Conservation (phyloP, 1,140 invertebrate species). For the Neuroterus valhalla region DNA sequence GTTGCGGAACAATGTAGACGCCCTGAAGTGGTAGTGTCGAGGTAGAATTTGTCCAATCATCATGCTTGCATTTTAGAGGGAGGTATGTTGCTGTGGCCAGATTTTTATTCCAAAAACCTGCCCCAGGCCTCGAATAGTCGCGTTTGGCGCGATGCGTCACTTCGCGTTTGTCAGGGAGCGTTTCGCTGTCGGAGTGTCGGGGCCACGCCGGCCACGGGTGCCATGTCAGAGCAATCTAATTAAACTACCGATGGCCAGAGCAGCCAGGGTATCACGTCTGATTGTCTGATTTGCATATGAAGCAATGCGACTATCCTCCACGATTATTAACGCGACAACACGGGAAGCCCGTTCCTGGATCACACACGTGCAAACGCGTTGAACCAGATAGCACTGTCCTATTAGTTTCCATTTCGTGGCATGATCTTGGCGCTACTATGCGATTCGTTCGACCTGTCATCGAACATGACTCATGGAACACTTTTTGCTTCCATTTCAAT, state of each 20-base stretch:
- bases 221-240: constrained; percentile 59
- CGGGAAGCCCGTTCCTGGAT: constrained; percentile 36
- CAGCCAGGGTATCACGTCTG: constrained; percentile 52
- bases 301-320: constrained; percentile 50
- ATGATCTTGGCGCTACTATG: not conserved
- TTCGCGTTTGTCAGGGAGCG: constrained; percentile 48
- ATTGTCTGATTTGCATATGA: constrained; percentile 65
- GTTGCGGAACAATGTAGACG: constrained; percentile 1
- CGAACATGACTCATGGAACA: not conserved
- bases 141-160: constrained; percentile 37
- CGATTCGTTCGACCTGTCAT: not conserved
- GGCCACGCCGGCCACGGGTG: constrained; percentile 51
- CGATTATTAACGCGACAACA: constrained; percentile 61
- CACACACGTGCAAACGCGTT: constrained; percentile 23
- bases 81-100: not conserved
- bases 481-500: no score
- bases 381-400: constrained; percentile 38
- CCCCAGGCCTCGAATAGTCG: constrained; percentile 29
- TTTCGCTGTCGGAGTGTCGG: constrained; percentile 35
- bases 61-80: constrained; percentile 1
- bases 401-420: constrained; percentile 39
- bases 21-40: not conserved
- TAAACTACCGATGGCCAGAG: constrained; percentile 56
- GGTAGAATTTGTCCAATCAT: constrained; percentile 28
- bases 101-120: constrained; percentile 13